Base-by-base conservation (phyloP, 2,113 vertebrate species). In the Antechinus stuartii region DNA sequence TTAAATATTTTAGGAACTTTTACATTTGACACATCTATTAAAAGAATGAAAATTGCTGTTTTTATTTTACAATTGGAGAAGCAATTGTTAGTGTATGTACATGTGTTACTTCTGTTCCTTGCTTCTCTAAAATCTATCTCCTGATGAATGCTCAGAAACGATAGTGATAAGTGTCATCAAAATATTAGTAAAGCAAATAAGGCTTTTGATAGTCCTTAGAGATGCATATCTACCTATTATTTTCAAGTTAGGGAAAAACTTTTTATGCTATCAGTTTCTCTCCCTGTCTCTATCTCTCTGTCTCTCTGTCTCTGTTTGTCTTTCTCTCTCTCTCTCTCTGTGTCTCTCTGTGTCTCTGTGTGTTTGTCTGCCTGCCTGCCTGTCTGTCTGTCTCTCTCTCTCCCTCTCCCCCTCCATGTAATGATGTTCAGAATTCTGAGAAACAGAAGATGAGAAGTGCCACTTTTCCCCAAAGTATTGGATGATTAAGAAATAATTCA, bases 61-160 rank as follows among this genome's bases (percentile, higher is more conserved):
- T 54, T 96, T 92, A 56, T 54, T 93, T 97, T 95, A 91, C 52
- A 84, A 91, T 42, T 30, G 55, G 54, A 91, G 93, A 56, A 61
- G 2, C 89, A 90, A 91, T 94, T 35, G 68, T 89, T 84, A 47
- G n/a, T 94, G 19, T 94, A 4, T 94, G 52, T 94, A 94, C 16
- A 50, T 4, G 55, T 97, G 16, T 23, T 95, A 46, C 93, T 93
- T 93, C 35, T 53, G 6, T 68, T 89, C n/a, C 22, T 90, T 92
- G 19, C 90, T 94, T 97, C 25, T 84, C 91, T 50, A 11, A 76
- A 94, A 56, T 91, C 47, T 97, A 25, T 96, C 93, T 94, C 11
- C 92, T 91, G 35, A 23, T 93, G 22, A 84, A 25, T 91, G 35
- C 68, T 92, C 89, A 90, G 27, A 94, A 93, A 94, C 14, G 94